Base-by-base conservation (phyloP, 2,888 invertebrate genomes). In the Chaitophorus viminalis region DNA sequence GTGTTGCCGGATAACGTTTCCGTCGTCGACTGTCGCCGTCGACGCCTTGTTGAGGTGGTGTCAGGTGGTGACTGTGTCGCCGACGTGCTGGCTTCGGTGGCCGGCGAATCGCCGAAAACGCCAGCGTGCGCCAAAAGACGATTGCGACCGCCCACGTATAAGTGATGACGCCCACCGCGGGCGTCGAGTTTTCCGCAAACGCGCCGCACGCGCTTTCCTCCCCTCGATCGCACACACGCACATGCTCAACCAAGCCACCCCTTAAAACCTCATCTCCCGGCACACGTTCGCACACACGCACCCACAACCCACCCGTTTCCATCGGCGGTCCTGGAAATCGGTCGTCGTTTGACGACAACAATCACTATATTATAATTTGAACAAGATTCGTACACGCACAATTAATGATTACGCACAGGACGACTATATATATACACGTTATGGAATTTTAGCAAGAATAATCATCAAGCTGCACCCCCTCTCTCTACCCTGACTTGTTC, bases 91-190 rank as follows among this genome's bases (percentile, higher is more conserved):
- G 72, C 54, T 52, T 31, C 72, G 70, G 36, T 75, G 74, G 74
- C 39, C 60, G 83, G 75, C 83, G 83, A 75, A 83, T 83, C 83
- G 83, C 83, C 76, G 84, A 85, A 85, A 77, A 84, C 83, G 75
- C 60, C 65, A 75, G 83, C 83, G 83, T 65, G 75, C 75, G 83
- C 83, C 75, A 84, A 84, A 85, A 85, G 76, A 85, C 65, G 76
- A 17, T 77, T 85, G 84, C 76, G 84, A 76, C 84, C 84, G 84
- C 84, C 84, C 75, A 33, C 68, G 76, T 25, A 25, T 21, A 18
- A 25, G 52, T 52, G 76, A 85, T 14, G 65, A 85, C 84, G 84
- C 84, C 84, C 84, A 85, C 76, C 65, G 76, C 84, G 76, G 77
- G 65, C 65, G 76, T 84, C 84, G 65, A 46, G 76, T 52, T 77